Base-by-base conservation (phyloP, 2,797 vertebrate species). In the Siniperca scherzeri region DNA sequence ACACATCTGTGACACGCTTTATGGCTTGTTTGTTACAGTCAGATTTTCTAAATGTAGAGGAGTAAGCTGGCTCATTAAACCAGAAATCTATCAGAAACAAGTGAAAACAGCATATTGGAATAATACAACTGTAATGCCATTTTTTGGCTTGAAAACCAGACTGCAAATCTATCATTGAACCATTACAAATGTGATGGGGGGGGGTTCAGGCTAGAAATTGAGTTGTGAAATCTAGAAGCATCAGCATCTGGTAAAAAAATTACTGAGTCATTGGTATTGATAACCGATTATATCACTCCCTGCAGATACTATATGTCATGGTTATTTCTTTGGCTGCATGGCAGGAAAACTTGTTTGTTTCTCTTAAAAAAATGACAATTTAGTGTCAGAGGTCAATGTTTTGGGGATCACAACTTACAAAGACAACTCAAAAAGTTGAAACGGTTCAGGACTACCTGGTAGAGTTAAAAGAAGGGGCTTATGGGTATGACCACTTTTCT, bases 221-320 rank as follows among this genome's bases (percentile, higher is more conserved):
- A 70, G 30, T 27, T 52, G 7, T 60, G 11, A 64, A 60, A 84
- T 25, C 21, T 17, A 59, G 19, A 83, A 59, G 21, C 10, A 3
- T 36, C 38, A 61, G 42, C 33, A 50, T 42, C 42, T 19, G 22
- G 19, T 52, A 22, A 69, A 56, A 21, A 59, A 52, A 65, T 48
- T 50, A 33, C 30, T 55, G 16, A 77, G 68, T 67, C 53, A 61
- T n/a, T 59, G 25, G 0, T 68, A 60, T 64, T 56, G 53, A 67
- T 67, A 27, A 60, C 5, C 38, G 52, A 13, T 53, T 16, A 12
- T 33, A 17, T 68, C 44, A 59, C 5, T 33, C 16, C 50, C 46
- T 56, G 30, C 50, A 57, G 56, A n/a, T 33, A 19, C n/a, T 5
- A 9, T 42, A 40, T 42, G 7, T 40, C 1, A 14, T 52, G 27